Base-by-base conservation (phyloP, 2,113 vertebrate species). In the Pachypanchax playfairii region DNA sequence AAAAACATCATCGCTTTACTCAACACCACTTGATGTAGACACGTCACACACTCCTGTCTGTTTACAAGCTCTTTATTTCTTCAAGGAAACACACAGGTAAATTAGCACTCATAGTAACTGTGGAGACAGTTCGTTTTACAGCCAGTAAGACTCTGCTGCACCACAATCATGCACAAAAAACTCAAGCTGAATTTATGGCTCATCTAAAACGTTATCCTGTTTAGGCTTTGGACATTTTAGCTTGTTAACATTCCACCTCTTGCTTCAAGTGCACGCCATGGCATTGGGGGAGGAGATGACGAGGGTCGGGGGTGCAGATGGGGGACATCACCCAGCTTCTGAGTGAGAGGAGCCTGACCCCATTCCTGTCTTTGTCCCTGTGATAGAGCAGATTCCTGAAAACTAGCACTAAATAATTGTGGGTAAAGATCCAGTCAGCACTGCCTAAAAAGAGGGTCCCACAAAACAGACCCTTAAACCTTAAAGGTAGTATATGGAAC, bases 171-270 rank as follows among this genome's bases (percentile, higher is more conserved):
- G 33, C 35, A 59, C 48, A 56, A 70, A 49, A 53, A 35, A 58
- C 44, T 47, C 47, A 33, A 64, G 67, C 58, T 68, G 60, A 65
- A 59, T 9, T 46, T 41, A 62, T 52, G 56, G 67, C 78, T 70
- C 71, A 71, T 65, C 64, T 81, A 85, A 83, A 89, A 92, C 87
- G 84, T 84, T 87, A 91, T 77, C 79, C 87, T 87, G 85, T 89
- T 80, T 87, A 88, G 85, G 73, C 79, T 41, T 46, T 70, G 65
- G 75, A 85, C 72, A 86, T 89, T 86, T 77, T 79, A 89, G 88
- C 90, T 92, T 88, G 85, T 93, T 91, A 94, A 92, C 79, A 91
- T 91, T 92, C 89, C 84, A 84, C 71, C 79, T 50, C 67, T 88
- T 80, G 85, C 65, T 87, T 89, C 77, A 85, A 82, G 87, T 81